phyloP scores from a whole-genome alignment of 2,113 vertebrate genomes.

The Callithrix jacchus region DNA sequence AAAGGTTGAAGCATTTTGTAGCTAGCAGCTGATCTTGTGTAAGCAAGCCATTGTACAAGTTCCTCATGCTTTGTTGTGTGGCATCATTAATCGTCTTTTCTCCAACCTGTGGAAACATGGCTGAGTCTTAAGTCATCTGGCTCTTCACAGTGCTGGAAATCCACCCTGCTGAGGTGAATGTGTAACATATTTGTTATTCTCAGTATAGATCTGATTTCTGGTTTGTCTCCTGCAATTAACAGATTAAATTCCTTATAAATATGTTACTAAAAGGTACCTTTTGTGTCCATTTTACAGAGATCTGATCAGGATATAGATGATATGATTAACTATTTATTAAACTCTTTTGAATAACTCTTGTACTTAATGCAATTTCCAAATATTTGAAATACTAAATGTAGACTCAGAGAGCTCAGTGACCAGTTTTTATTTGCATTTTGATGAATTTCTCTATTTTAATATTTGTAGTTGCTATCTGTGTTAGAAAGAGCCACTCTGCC shows the following conservation, averaged over 20 bases:
- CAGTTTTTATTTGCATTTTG: not conserved
- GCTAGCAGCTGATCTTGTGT: not conserved
- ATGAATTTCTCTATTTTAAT: slow-evolving; percentile 41
- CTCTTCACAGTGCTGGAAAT: not conserved
- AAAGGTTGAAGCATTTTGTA: not conserved
- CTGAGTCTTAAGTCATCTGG: slow-evolving; percentile 44
- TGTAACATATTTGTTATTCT: slow-evolving; percentile 39
- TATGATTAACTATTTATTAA: not conserved
- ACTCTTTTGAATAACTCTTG: not conserved
- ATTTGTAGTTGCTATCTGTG: not conserved
- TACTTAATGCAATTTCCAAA: slow-evolving; percentile 34
- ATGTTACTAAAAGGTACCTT: not conserved
- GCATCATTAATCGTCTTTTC: slow-evolving; percentile 42
- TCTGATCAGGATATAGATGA: not conserved
- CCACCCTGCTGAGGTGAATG: not conserved
- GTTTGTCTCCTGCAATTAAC: not conserved
- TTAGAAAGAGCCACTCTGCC: not conserved
- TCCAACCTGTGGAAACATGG: not conserved
- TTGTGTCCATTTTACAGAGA: slow-evolving; percentile 45
- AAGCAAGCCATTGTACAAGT: not conserved
- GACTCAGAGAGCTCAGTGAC: not conserved
- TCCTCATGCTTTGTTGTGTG: not conserved
- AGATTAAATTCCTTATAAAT: not conserved
- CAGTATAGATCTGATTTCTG: not conserved
- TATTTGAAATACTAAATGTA: not conserved